These are phyloP conservation scores for Odocoileus virginianus DNA, from an alignment of 2,113 vertebrate genomes.

Conservation along the genomic window DNA sequence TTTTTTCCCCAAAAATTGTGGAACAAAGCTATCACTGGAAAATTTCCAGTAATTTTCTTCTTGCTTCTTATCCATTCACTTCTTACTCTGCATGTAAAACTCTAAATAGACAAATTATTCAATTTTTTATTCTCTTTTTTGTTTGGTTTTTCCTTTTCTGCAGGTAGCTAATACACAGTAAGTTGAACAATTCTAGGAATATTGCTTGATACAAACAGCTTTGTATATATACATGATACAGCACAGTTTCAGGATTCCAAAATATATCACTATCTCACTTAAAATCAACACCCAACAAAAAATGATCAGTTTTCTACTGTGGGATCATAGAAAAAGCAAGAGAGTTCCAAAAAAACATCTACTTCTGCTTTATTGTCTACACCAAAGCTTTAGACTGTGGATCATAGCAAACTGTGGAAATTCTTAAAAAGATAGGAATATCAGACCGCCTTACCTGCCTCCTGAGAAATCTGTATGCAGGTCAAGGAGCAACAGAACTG, in stretches of 20 bases:
- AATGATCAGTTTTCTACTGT: background rate
- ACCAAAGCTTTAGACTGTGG: background rate
- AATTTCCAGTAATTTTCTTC: background rate
- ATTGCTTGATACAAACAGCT: background rate
- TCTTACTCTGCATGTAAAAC: background rate
- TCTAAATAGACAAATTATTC: background rate
- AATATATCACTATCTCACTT: background rate
- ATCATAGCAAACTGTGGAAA: background rate
- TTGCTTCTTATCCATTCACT: background rate
- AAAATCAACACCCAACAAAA: background rate
- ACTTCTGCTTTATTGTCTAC: background rate
- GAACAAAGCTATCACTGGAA: background rate
- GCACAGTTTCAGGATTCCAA: background rate
- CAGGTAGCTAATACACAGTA: background rate
- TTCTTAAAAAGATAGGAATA: background rate
- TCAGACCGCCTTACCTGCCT: accelerated
- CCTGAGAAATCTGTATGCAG: background rate
- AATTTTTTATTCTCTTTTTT: background rate
- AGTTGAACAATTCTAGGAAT: background rate
- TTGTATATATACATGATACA: background rate
- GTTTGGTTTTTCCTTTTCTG: background rate
- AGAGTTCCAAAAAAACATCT: background rate
- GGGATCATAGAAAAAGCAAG: background rate
- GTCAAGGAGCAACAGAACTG: background rate
- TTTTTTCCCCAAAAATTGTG: background rate